Evolutionary conservation across 2,113 vertebrate genomes (phyloP).

Genomic region (Talpa occidentalis): DNA sequence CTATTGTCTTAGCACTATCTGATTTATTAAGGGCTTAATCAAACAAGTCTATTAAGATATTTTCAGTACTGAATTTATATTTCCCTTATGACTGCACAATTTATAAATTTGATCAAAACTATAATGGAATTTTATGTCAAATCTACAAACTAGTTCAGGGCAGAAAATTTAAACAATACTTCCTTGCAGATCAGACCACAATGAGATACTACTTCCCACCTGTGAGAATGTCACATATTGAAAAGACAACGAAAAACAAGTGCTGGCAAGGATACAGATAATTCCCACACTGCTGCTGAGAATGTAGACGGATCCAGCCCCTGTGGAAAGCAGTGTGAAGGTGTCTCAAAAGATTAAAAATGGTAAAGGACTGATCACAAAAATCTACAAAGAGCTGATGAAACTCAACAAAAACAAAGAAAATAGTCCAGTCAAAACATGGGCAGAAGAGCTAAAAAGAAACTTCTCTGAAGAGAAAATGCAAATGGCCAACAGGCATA

Average conservation of each 20-base stretch:
- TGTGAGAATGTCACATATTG: not conserved
- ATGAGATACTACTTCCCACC: too few species aligned
- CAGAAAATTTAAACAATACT: not conserved
- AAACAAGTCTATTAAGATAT: not conserved
- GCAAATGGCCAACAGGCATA: too few species aligned
- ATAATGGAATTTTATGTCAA: slow-evolving; percentile 18
- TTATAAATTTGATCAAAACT: not conserved
- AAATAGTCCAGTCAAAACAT: too few species aligned
- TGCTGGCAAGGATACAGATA: not conserved
- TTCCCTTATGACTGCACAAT: not conserved
- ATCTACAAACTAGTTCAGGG: not conserved
- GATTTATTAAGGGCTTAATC: slow-evolving; percentile 9
- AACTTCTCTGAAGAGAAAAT: too few species aligned
- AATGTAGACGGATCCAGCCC: not conserved
- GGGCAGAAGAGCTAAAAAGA: too few species aligned
- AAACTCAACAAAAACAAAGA: too few species aligned
- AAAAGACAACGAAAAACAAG: not conserved
- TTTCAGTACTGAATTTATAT: not conserved
- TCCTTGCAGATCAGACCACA: not conserved
- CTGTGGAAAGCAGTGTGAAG: not conserved
- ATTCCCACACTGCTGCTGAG: not conserved
- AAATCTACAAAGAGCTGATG: too few species aligned
- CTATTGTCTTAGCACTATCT: not conserved
- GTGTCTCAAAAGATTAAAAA: not conserved
- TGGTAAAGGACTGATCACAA: too few species aligned